Conservation (phyloP, 1,140 invertebrate species). For the Nasonia vitripennis region DNA sequence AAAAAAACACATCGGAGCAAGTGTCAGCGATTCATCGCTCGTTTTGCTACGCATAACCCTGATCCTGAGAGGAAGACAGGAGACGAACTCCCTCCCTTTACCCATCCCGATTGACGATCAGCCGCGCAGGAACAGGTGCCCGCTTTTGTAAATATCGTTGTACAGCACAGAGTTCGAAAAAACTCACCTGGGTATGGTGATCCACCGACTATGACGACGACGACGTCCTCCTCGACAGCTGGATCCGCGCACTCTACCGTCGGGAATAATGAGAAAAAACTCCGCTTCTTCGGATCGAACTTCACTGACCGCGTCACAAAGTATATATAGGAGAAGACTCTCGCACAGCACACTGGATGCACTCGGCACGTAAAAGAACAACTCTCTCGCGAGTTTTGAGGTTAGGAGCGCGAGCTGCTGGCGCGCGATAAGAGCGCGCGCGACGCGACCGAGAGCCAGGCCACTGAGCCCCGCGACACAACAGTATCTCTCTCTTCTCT, state of each 20-base stretch:
- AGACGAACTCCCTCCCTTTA: not conserved
- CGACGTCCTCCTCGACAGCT: not conserved
- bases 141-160: not conserved
- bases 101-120: not conserved
- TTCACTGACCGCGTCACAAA: not conserved
- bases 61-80: not conserved
- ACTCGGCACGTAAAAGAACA: too few relatives aligned
- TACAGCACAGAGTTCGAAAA: not conserved
- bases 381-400: not conserved
- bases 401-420: slow-evolving; percentile 17
- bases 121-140: not conserved
- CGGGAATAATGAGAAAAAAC: not conserved
- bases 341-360: not conserved
- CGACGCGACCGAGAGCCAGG: slow-evolving; percentile 12
- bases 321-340: not conserved
- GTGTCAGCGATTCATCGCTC: slow-evolving; percentile 21
- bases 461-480: not conserved
- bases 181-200: not conserved
- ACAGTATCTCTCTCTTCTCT: not conserved
- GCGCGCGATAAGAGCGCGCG: slow-evolving; percentile 24
- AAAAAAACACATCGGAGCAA: slow-evolving; percentile 23
- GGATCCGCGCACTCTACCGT: not conserved
- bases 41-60: not conserved
- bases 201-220: not conserved
- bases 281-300: not conserved